These are phyloP conservation scores for Nephrocerus scutellatus DNA, from an alignment of 2,888 invertebrate species.

Conservation along the genomic window DNA sequence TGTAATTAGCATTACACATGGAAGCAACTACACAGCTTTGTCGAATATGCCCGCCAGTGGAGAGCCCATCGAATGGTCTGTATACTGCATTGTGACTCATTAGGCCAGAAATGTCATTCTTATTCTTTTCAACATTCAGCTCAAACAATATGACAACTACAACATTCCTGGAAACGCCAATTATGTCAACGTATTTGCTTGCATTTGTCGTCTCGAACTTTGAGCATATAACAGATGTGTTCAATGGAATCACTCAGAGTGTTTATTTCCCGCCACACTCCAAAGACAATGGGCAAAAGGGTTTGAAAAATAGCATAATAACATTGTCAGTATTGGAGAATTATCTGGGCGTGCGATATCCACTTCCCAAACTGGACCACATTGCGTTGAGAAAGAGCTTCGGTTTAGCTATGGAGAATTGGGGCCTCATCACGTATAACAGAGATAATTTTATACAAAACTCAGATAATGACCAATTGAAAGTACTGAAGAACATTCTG, in stretches of 20 bases:
- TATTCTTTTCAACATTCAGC: neutral
- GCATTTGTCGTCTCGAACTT: conserved; percentile 72
- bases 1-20: conserved; percentile 55
- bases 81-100: no score
- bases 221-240: conserved; percentile 38
- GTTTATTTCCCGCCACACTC: conserved; percentile 32
- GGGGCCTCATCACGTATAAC: conserved; percentile 77
- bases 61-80: neutral
- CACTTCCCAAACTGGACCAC: conserved; percentile 78
- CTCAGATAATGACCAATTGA: conserved; percentile 47
- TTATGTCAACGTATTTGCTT: conserved; percentile 75
- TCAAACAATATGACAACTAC: conserved; percentile 40
- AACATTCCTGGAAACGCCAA: conserved; percentile 51
- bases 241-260: conserved; percentile 41
- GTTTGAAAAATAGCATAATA: conserved; percentile 33
- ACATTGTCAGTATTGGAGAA: conserved; percentile 49
- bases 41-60: conserved; percentile 40
- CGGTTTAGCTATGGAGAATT: conserved; percentile 88
- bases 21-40: conserved; percentile 40
- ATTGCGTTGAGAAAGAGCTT: conserved; percentile 76
- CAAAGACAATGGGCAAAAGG: conserved; percentile 28
- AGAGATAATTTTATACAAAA: conserved; percentile 40
- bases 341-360: conserved; percentile 68
- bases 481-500: conserved; percentile 39
- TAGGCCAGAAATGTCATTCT: conserved; percentile 11